These are phyloP conservation scores for Euphonia xanthogaster DNA, from an alignment of 2,797 vertebrate genomes.

Conservation along the genomic window DNA sequence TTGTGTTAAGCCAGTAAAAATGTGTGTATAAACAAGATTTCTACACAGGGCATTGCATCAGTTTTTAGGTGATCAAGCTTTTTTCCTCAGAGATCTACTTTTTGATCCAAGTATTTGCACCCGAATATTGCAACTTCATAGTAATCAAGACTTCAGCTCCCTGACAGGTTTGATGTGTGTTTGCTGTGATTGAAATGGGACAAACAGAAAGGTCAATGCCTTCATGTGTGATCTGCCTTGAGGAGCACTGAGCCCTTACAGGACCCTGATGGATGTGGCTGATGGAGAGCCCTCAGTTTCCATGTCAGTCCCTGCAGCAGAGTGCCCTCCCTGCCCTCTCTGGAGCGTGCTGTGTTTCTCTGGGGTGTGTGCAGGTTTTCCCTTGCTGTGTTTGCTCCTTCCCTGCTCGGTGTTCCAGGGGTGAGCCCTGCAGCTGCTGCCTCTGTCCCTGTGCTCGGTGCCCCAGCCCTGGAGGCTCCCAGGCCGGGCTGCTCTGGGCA, in stretches of 20 bases:
- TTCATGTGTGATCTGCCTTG: rapidly evolving
- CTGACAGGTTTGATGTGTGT: background rate
- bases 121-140: background rate
- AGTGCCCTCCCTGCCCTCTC: background rate
- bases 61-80: background rate
- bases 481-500: background rate
- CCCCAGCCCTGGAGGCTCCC: background rate
- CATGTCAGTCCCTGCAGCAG: background rate
- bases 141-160: background rate
- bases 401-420: background rate
- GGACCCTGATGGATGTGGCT: rapidly evolving
- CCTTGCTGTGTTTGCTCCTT: background rate
- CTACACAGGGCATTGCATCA: background rate
- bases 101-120: background rate
- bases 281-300: background rate
- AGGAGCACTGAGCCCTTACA: background rate
- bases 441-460: too few relatives aligned
- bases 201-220: background rate
- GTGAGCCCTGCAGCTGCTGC: background rate
- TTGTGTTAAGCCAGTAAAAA: background rate
- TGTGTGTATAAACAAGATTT: background rate
- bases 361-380: background rate
- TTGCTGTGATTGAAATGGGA: background rate
- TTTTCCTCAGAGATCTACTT: background rate
- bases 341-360: background rate